Percentiles rank a stretch among this genome's conserved stretches.
Conservation (phyloP, 2,113 vertebrate species). For the Gorsachius goisagi region DNA sequence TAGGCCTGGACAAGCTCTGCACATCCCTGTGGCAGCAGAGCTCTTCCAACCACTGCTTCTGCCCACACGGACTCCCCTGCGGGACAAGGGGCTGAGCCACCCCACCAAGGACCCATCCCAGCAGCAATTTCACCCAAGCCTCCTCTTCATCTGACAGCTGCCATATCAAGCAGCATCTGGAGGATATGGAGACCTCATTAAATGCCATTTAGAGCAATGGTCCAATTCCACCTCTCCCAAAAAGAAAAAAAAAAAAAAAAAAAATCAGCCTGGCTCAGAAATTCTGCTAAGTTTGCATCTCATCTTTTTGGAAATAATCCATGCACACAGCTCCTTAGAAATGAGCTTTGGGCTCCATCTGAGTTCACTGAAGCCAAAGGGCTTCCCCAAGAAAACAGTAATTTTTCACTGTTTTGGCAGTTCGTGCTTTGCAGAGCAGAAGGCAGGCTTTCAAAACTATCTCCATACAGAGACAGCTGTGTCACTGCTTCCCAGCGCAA, state of each 20-base stretch:
- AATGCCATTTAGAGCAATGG: neutral
- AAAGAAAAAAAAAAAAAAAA: too few species aligned
- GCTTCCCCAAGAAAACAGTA: neutral
- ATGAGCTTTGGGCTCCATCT: neutral
- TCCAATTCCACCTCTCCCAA: neutral
- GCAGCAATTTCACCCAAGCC: neutral
- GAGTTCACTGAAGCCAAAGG: slow-evolving; percentile 14
- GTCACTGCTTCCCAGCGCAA: neutral
- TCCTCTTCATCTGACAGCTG: neutral
- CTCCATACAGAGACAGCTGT: slow-evolving; percentile 1
- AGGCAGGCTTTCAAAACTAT: neutral
- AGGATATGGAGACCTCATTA: neutral
- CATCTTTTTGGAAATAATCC: neutral
- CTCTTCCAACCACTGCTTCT: neutral
- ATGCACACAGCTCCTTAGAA: neutral
- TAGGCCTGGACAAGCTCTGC: neutral
- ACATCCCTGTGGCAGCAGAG: neutral
- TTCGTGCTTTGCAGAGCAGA: slow-evolving; percentile 6
- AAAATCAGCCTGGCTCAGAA: neutral
- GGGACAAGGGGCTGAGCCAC: neutral
- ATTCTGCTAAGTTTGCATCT: neutral
- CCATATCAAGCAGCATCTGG: neutral
- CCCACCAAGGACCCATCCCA: neutral
- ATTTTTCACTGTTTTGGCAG: slow-evolving; percentile 3
- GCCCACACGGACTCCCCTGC: neutral